Evolutionary conservation across 1,140 invertebrate species (phyloP).

Genomic region (Venustaconcha ellipsiformis): DNA sequence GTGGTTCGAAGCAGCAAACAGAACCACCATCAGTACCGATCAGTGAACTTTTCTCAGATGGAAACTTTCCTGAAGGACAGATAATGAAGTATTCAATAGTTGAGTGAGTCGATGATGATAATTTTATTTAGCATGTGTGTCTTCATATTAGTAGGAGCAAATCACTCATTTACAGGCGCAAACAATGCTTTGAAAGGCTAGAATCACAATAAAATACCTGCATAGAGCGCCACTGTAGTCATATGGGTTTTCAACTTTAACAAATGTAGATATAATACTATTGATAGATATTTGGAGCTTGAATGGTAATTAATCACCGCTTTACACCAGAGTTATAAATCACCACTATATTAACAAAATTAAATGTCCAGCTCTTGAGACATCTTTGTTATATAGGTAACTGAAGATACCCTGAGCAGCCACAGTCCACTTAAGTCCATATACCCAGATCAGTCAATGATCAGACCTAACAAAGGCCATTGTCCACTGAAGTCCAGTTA

Average conservation of each 20-base stretch:
- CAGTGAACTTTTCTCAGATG: slow-evolving; percentile 85
- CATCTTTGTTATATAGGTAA: no score
- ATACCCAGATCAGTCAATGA: no score
- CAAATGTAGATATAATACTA: not conserved
- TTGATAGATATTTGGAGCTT: no score
- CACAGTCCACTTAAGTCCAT: no score
- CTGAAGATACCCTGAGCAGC: no score
- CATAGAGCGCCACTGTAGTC: not conserved
- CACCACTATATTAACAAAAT: no score
- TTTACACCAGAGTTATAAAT: no score
- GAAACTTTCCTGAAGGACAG: slow-evolving; percentile 73
- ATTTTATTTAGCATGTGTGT: no score
- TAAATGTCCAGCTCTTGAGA: no score
- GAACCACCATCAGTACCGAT: slow-evolving; percentile 90
- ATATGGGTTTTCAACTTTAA: not conserved
- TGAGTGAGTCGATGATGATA: slow-evolving; percentile 56
- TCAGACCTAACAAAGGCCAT: no score
- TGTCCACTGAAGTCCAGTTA: no score
- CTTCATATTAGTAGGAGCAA: not conserved
- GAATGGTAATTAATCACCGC: no score
- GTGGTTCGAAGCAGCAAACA: slow-evolving; percentile 75
- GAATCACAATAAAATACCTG: not conserved
- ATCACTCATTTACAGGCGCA: not conserved
- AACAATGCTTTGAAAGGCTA: not conserved
- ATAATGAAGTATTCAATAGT: slow-evolving; percentile 66